Evolutionary conservation across 1,140 invertebrate species (phyloP).

Genomic region (Anadara kagoshimensis): DNA sequence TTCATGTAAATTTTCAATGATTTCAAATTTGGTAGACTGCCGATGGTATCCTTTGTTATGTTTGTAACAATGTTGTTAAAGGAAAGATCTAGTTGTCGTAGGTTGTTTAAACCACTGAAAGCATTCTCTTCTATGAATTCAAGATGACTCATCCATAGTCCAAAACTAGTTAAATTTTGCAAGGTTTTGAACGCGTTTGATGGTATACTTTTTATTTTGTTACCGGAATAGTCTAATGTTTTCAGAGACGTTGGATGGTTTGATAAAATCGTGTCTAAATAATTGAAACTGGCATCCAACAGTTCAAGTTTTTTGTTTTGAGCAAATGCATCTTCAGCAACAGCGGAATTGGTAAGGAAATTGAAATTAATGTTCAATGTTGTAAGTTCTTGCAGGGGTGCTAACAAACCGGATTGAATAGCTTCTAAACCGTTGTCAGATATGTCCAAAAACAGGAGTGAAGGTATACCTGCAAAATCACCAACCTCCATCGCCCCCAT

Average conservation of each 20-base stretch:
- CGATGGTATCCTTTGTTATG: constrained; percentile 44
- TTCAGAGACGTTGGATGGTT: constrained; percentile 13
- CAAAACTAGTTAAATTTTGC: constrained; percentile 26
- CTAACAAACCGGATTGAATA: constrained; percentile 30
- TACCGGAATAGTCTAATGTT: constrained; percentile 39
- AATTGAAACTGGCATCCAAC: constrained; percentile 32
- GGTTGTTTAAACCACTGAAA: constrained; percentile 31
- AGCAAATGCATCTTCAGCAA: constrained; percentile 24
- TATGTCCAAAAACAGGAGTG: constrained; percentile 29
- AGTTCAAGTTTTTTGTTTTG: constrained; percentile 33
- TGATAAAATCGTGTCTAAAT: too few species aligned
- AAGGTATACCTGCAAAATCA: constrained; percentile 25
- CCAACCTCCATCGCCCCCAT: constrained; percentile 21
- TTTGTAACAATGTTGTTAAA: constrained; percentile 25
- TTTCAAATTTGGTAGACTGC: constrained; percentile 27
- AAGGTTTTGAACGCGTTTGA: constrained; percentile 28
- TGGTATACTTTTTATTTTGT: constrained; percentile 35
- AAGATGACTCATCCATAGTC: constrained; percentile 30
- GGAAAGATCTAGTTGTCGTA: constrained; percentile 36
- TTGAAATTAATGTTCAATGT: constrained; percentile 39
- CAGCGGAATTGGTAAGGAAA: constrained; percentile 29
- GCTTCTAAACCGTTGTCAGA: constrained; percentile 25
- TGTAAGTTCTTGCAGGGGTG: constrained; percentile 22
- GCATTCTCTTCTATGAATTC: constrained; percentile 46
- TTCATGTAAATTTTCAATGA: constrained; percentile 35